A percentile compares a stretch with the other conserved stretches of the same genome.
Conservation (phyloP, 2,797 vertebrate genomes). For the Coregonus suidteri region DNA sequence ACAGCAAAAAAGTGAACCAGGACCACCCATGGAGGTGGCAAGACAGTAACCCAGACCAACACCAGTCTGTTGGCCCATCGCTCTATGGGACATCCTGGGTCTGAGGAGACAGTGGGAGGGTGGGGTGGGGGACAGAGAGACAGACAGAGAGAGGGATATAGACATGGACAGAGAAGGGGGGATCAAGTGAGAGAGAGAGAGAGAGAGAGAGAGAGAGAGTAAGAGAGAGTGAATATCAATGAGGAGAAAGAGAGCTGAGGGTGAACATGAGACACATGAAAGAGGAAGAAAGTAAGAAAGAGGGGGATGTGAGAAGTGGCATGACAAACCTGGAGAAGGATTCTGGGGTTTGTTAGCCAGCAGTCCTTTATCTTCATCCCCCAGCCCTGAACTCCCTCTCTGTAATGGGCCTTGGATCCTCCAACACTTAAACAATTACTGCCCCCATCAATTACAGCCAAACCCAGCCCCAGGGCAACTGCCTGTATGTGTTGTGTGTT, state of each 20-base stretch:
- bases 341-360: background rate
- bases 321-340: background rate
- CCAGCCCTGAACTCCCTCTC: constrained; percentile 11
- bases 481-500: background rate
- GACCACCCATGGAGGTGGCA: constrained; percentile 80
- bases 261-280: background rate
- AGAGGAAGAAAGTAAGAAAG: constrained; percentile 28
- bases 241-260: background rate
- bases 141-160: constrained; percentile 18
- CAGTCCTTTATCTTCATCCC: background rate
- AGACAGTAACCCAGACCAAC: constrained; percentile 75
- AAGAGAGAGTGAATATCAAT: background rate
- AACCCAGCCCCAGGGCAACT: constrained; percentile 10
- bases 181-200: background rate
- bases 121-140: constrained; percentile 35
- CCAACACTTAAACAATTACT: constrained; percentile 53
- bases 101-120: constrained; percentile 48
- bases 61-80: constrained; percentile 64
- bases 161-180: background rate
- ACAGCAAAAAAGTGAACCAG: constrained; percentile 70
- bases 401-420: constrained; percentile 18
- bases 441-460: constrained; percentile 41
- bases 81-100: constrained; percentile 24
- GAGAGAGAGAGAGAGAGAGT: background rate
- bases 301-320: background rate